These are phyloP conservation scores for Engraulis encrasicolus DNA, from an alignment of 2,113 vertebrate species.

Conservation along the genomic window DNA sequence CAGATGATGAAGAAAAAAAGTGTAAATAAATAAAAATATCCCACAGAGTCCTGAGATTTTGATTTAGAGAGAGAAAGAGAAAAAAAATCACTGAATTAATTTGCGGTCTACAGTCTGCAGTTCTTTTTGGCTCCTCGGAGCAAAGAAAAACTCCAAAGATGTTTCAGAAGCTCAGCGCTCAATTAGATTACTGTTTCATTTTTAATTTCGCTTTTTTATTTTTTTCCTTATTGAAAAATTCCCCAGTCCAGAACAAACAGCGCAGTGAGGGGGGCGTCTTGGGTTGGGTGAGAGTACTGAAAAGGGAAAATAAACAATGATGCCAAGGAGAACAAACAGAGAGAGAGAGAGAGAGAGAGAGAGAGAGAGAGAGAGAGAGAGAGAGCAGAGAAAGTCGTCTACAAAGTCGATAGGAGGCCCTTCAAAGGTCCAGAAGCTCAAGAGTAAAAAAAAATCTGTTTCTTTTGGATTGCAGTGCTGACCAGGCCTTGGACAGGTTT, in stretches of 20 bases:
- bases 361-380: no score
- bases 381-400: no score
- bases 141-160: not conserved
- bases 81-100: not conserved
- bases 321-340: not conserved
- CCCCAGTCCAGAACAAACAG: not conserved
- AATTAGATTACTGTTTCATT: not conserved
- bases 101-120: not conserved
- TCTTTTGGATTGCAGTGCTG: slow-evolving; percentile 76
- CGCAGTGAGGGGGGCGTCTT: not conserved
- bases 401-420: not conserved
- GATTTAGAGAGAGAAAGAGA: slow-evolving; percentile 13
- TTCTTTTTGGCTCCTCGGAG: not conserved
- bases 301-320: not conserved
- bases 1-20: not conserved
- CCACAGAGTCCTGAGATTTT: slow-evolving; percentile 24
- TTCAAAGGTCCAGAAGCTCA: slow-evolving; percentile 17
- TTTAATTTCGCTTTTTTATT: no score
- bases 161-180: not conserved
- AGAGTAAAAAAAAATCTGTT: slow-evolving; percentile 12
- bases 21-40: not conserved
- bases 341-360: no score
- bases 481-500: slow-evolving; percentile 96
- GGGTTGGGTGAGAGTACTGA: not conserved
- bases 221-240: not conserved